Evolutionary conservation across 1,140 invertebrate genomes (phyloP), one percentile per base, ranked within the genome.

Genomic region (Ceratoteleas bidentatus): DNA sequence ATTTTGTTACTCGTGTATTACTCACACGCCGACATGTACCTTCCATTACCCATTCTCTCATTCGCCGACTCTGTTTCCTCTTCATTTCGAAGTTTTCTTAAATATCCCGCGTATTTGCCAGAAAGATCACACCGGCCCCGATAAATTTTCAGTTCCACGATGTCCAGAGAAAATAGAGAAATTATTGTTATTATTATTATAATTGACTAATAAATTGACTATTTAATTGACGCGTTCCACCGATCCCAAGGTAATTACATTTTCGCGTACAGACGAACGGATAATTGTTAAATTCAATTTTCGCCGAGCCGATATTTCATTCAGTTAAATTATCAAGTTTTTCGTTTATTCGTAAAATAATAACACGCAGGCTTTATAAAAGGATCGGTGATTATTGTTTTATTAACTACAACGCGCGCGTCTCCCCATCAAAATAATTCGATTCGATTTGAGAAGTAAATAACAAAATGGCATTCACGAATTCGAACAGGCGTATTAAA

Each of bases 31-130:
- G 16, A 83, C 81, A 83, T 65, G 80, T 69, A 65, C 68, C 80
- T 83, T 77, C 80, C 80, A 83, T 83, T 83, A 83, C 80, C 73
- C 65, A 65, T 75, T 82, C 73, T 75, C 79, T 77, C 73, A 76
- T 80, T 73, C 69, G 38, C 43, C 34, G 10, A 66, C 34, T 64
- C 66, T 76, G 68, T 62, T 82, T 77, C 69, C 65, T 77, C 57
- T 77, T 77, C 69, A 69, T 74, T 83, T 76, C 64, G 58, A 78
- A 69, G 69, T 65, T 78, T 83, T 54, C 68, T 76, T 78, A 69
- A 74, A n/a, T n/a, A n/a, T n/a, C n/a, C n/a, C n/a, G n/a, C n/a
- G n/a, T n/a, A n/a, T n/a, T n/a, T n/a, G n/a, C n/a, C n/a, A n/a
- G n/a, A n/a, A n/a, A n/a, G n/a, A n/a, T n/a, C n/a, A n/a, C n/a